Base-by-base conservation (phyloP, 2,113 vertebrate species). In the Periophthalmodon schlosseri region DNA sequence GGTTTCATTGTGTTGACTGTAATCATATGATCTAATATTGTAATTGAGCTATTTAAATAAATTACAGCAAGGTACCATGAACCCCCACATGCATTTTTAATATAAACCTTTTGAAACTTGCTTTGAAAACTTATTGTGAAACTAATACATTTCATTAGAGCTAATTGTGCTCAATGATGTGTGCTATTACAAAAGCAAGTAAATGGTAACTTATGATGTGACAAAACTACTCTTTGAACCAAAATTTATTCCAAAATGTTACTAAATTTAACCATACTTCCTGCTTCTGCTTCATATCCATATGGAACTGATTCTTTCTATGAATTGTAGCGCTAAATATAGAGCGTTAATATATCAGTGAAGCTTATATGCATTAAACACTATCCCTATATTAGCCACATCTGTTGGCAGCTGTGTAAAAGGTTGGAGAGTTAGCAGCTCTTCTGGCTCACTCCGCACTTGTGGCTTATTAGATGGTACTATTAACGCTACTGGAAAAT, bases 401-500 rank as follows among this genome's bases (percentile, higher is more conserved):
- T 58, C 57, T 74, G 72, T 74, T 70, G 46, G n/a, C 15, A 21
- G 0, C 11, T 33, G 44, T 74, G 85, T 80, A 81, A 71, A 78
- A 65, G 65, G 39, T 47, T 34, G 0, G 58, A 69, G 67, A 73
- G 74, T 74, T 69, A 58, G 57, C 67, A 74, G 61, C 44, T 7
- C 44, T 7, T 63, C 73, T 50, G 1, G 33, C 24, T 68, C 75
- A 10, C 49, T 81, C 60, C 52, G 14, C 15, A 5, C 61, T 64
- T 13, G n/a, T 2, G 56, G 46, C 71, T 36, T 64, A 57, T 66
- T 69, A 78, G 78, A 87, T 21, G 34, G 11, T 61, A 57, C 57
- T 67, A 78, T 86, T 80, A 86, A 73, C 79, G 73, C 79, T 65
- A 28, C 68, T 76, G 72, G 54, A 57, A 78, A 84, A 84, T 79